Evolutionary conservation across 1,140 invertebrate species (phyloP).

Genomic region (Epicauta chinensis): DNA sequence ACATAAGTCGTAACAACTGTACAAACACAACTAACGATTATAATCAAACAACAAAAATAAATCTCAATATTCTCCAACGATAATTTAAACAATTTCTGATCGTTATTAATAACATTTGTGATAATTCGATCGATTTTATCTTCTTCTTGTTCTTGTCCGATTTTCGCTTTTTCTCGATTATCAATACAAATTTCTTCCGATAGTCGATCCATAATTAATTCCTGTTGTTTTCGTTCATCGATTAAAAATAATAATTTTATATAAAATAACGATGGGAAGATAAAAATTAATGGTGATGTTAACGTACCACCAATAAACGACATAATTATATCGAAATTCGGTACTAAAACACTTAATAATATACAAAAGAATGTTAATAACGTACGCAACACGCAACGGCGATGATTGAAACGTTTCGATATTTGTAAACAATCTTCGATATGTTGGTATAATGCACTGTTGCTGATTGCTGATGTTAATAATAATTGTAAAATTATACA

Average conservation of each 20-base stretch:
- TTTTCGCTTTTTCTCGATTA: constrained; percentile 5
- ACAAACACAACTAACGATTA: constrained; percentile 48
- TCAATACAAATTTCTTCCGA: constrained; percentile 21
- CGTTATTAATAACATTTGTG: no score
- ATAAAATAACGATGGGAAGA: constrained; percentile 81
- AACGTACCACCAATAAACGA: constrained; percentile 78
- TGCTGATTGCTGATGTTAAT: constrained; percentile 66
- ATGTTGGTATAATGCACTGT: constrained; percentile 68
- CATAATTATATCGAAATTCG: constrained; percentile 85
- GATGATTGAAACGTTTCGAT: constrained; percentile 47
- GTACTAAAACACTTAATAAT: constrained; percentile 73
- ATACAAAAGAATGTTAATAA: constrained; percentile 63
- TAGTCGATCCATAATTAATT: constrained; percentile 24
- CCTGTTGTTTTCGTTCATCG: constrained; percentile 9
- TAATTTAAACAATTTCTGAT: background rate
- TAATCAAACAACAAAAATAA: constrained; percentile 37
- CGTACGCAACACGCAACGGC: constrained; percentile 65
- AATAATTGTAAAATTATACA: constrained; percentile 68
- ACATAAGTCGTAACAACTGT: constrained; percentile 56
- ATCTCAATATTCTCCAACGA: constrained; percentile 21
- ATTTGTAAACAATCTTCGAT: constrained; percentile 56
- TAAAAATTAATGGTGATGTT: constrained; percentile 76
- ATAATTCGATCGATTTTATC: no score
- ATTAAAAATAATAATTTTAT: constrained; percentile 44
- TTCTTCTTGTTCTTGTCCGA: no score